Percentiles rank a stretch among this genome's conserved stretches.
phyloP scores from a whole-genome alignment of 2,797 vertebrate species.

The Cercopithecus mitis region DNA sequence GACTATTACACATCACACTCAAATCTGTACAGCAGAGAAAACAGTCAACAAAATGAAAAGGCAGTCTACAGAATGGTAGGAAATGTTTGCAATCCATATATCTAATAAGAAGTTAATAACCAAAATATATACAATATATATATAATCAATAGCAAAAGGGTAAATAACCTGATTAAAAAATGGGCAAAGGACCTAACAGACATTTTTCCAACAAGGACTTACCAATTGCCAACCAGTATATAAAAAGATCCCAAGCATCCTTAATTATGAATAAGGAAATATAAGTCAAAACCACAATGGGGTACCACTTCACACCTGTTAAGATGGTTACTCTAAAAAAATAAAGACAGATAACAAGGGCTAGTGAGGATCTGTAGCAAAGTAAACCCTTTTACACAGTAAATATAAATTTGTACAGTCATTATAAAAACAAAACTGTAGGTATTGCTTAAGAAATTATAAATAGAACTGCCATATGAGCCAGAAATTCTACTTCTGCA shows the following conservation, averaged over 20 bases:
- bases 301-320: not conserved
- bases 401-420: not conserved
- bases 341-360: not conserved
- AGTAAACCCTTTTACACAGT: not conserved
- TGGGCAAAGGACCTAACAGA: not conserved
- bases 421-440: not conserved
- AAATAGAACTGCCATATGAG: not conserved
- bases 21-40: not conserved
- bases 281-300: not conserved
- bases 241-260: not conserved
- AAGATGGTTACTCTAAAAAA: not conserved
- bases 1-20: not conserved
- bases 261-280: not conserved
- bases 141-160: not conserved
- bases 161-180: not conserved
- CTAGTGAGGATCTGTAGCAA: not conserved
- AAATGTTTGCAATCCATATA: not conserved
- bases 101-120: not conserved
- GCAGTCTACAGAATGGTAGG: not conserved
- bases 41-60: not conserved
- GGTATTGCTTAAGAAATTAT: not conserved
- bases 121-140: not conserved
- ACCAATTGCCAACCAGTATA: not conserved
- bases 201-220: not conserved
- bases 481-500: not conserved